Conservation (phyloP, 2,113 vertebrate species). For the Meleagris gallopavo region DNA sequence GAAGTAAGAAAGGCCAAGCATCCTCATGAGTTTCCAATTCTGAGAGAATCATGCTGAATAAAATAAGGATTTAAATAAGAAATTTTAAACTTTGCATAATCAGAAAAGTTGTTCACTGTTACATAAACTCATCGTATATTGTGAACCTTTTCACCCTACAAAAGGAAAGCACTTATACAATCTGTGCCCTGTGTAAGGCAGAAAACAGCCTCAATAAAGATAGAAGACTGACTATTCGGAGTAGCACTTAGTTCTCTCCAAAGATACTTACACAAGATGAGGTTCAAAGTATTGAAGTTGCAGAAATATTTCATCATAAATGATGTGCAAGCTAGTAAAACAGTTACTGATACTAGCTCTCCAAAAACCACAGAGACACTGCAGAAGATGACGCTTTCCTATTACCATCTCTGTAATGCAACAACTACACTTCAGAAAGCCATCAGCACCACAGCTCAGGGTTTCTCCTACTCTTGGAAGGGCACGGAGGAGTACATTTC, state of each 20-base stretch:
- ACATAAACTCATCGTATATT: neutral
- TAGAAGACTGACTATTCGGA: neutral
- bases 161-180: neutral
- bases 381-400: no score
- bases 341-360: neutral
- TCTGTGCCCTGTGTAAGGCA: neutral
- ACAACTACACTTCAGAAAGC: rapidly evolving
- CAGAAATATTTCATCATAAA: neutral
- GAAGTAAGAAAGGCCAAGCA: conserved; percentile 97
- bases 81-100: neutral
- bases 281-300: neutral
- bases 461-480: neutral
- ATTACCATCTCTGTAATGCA: rapidly evolving
- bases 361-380: rapidly evolving
- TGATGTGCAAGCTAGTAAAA: neutral
- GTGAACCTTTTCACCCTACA: neutral
- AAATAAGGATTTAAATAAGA: conserved; percentile 50
- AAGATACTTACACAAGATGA: neutral
- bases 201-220: neutral
- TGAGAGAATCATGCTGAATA: conserved; percentile 89
- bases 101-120: neutral
- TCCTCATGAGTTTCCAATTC: conserved; percentile 98
- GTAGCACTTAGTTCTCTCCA: neutral
- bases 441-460: neutral
- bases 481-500: neutral